Percentiles rank a stretch among this genome's conserved stretches.
Conservation (phyloP, 2,888 invertebrate genomes). For the Cancer borealis region DNA sequence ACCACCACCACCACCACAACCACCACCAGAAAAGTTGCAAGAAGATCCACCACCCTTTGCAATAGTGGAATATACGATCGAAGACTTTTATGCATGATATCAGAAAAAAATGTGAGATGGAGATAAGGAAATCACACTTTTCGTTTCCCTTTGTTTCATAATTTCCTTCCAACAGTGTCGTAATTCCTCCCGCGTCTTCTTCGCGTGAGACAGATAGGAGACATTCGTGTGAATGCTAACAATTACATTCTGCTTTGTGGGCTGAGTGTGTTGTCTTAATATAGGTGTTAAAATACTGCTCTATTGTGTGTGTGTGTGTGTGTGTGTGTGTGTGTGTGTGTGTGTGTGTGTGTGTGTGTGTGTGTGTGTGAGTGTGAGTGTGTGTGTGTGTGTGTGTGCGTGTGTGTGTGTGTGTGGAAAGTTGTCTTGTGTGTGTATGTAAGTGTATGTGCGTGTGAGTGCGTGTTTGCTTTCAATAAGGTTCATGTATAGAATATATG, state of each 20-base stretch:
- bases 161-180: not conserved
- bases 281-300: not conserved
- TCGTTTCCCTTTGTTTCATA: not conserved
- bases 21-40: not conserved
- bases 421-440: not conserved
- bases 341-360: not conserved
- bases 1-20: not conserved
- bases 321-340: not conserved
- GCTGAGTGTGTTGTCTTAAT: not conserved
- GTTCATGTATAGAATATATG: no score
- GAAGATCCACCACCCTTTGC: not conserved
- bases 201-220: not conserved
- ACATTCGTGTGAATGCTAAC: not conserved
- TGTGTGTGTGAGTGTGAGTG: not conserved
- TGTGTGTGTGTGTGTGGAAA: not conserved
- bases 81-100: not conserved
- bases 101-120: not conserved
- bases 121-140: not conserved
- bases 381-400: not conserved
- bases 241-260: not conserved
- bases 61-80: not conserved
- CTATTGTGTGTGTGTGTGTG: constrained; percentile 1
- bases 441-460: not conserved
- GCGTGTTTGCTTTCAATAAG: no score
- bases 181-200: not conserved